Evolutionary conservation across 2,113 vertebrate species (phyloP).

Genomic region (Balaeniceps rex): DNA sequence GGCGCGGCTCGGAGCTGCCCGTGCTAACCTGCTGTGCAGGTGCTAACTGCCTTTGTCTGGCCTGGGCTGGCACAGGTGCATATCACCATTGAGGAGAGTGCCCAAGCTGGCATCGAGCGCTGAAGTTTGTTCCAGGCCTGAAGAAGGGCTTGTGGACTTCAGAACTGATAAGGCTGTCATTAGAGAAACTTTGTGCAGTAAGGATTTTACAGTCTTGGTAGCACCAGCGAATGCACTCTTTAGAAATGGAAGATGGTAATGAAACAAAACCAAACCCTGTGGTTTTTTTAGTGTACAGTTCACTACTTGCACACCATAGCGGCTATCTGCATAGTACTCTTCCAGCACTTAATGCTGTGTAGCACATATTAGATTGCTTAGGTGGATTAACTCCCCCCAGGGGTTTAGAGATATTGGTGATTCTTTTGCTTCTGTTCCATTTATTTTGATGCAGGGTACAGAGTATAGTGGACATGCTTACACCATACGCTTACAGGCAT

Average conservation of each 20-base stretch:
- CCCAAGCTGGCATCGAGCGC: accelerated
- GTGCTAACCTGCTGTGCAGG: accelerated
- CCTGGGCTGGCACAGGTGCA: accelerated
- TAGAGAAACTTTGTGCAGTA: not conserved
- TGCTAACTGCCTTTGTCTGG: accelerated
- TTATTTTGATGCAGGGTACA: not conserved
- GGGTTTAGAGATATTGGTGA: no score
- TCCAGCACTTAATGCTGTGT: no score
- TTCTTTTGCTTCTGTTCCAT: not conserved
- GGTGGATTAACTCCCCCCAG: not conserved
- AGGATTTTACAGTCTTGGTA: accelerated
- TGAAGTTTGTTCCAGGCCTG: not conserved
- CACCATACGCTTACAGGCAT: not conserved
- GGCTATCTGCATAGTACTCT: no score
- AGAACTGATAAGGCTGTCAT: accelerated
- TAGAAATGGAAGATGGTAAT: no score
- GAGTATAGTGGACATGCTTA: not conserved
- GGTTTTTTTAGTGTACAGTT: accelerated
- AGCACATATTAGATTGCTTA: accelerated
- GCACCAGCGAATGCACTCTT: accelerated
- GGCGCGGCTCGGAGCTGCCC: no score
- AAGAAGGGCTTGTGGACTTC: no score
- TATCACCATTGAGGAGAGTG: accelerated
- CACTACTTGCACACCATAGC: accelerated
- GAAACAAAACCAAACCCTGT: not conserved